Evolutionary conservation across 2,797 vertebrate species (phyloP), one percentile per base, ranked within the genome.

Genomic region (Craterocephalus amniculus): DNA sequence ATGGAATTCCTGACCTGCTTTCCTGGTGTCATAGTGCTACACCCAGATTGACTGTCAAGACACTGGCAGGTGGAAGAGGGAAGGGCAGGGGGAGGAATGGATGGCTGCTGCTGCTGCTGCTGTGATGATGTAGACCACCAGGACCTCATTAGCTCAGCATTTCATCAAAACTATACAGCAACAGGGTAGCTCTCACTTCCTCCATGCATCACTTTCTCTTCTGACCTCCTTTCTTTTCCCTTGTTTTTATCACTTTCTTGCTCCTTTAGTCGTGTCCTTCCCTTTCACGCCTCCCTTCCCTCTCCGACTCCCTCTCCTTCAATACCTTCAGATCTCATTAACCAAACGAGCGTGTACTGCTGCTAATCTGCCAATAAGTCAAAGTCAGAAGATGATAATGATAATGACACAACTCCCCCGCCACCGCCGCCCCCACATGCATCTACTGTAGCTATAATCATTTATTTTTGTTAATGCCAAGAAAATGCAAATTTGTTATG

Each of bases 1-100:
- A 92, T 92, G 85, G 82, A 84, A 91, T 91, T 92, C 85, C 71
- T 87, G 86, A 89, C 83, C 87, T 86, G 86, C 86, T 90, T 80
- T 70, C 62, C 65, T 78, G 88, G 83, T 70, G 78, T 77, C 6
- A 69, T 71, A 60, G 75, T 79, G 68, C 70, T 55, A 3, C 81
- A 58, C 78, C 67, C 74, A 85, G 87, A 92, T 88, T 82, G 85
- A 85, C 90, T 90, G 89, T 88, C 88, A 88, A 70, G 76, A 63
- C 45, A 38, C 62, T 74, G 76, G 81, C 85, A 86, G 83, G 85
- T 74, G 79, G 68, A 74, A 65, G 56, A 74, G 59, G 76, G 64
- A 66, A 48, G 49, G 52, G 51, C 24, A 43, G 40, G 43, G 10
- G 40, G 66, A 74, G 72, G 63, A 27, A 56, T 68, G 79, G 67